Evolutionary conservation across 2,113 vertebrate genomes (phyloP).

Genomic region (Eudyptes chrysolophus): DNA sequence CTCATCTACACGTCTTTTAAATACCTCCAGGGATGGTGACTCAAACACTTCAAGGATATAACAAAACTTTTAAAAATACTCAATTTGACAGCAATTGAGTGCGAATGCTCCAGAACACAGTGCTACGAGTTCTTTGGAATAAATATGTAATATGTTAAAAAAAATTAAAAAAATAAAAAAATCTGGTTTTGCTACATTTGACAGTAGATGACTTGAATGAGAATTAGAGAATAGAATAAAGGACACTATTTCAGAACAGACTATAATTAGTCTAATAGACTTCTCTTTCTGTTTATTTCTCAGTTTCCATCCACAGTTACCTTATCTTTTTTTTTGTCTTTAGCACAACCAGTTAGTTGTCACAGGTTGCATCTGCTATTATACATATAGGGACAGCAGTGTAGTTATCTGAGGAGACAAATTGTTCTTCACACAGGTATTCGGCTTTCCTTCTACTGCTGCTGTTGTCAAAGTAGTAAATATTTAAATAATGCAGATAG

Average conservation of each 20-base stretch:
- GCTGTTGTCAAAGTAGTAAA: background rate
- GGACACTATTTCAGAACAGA: background rate
- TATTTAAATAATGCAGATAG: background rate
- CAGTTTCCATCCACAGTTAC: background rate
- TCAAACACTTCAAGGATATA: background rate
- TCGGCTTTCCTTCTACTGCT: background rate
- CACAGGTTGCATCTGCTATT: background rate
- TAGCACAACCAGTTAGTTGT: background rate
- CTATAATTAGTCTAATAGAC: background rate
- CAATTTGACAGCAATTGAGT: background rate
- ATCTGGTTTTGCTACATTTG: background rate
- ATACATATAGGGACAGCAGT: background rate
- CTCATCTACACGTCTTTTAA: no score
- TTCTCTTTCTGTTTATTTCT: background rate
- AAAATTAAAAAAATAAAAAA: background rate
- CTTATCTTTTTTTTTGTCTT: background rate
- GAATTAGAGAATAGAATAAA: background rate
- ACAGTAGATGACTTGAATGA: background rate
- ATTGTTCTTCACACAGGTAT: background rate
- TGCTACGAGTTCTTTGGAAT: background rate
- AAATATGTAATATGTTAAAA: accelerated
- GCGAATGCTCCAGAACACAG: background rate
- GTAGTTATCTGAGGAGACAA: background rate
- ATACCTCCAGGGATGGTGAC: no score
- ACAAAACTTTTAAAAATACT: background rate